Conservation (phyloP, 2,888 invertebrate species). For the Cantharis rufa region DNA sequence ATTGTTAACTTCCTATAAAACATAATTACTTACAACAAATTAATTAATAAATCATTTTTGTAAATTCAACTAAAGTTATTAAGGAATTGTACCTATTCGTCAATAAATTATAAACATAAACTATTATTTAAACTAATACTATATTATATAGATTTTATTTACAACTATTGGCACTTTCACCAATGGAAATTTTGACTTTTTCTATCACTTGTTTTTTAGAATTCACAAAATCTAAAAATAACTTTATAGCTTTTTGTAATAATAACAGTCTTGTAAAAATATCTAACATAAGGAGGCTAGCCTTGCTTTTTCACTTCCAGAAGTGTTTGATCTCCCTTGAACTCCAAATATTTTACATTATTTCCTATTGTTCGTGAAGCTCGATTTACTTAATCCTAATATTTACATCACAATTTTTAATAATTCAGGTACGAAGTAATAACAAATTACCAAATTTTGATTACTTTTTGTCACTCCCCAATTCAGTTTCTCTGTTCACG, state of each 20-base stretch:
- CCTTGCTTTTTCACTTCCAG: not conserved
- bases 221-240: not conserved
- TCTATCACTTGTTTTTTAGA: not conserved
- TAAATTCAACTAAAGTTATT: not conserved
- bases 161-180: not conserved
- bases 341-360: not conserved
- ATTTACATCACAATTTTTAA: slow-evolving; percentile 13
- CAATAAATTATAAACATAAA: not conserved
- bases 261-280: not conserved
- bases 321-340: not conserved
- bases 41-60: not conserved
- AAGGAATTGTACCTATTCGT: not conserved
- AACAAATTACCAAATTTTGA: not conserved
- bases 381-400: not conserved
- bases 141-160: not conserved
- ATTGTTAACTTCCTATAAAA: not conserved
- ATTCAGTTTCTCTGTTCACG: slow-evolving; percentile 9
- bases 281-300: not conserved
- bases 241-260: not conserved
- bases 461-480: slow-evolving; percentile 3
- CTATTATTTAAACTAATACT: not conserved
- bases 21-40: not conserved
- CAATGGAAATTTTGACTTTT: not conserved
- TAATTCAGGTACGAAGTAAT: slow-evolving; percentile 5
- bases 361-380: not conserved